Evolutionary conservation across 2,113 vertebrate species (phyloP).

Genomic region (Limnothrissa miodon): DNA sequence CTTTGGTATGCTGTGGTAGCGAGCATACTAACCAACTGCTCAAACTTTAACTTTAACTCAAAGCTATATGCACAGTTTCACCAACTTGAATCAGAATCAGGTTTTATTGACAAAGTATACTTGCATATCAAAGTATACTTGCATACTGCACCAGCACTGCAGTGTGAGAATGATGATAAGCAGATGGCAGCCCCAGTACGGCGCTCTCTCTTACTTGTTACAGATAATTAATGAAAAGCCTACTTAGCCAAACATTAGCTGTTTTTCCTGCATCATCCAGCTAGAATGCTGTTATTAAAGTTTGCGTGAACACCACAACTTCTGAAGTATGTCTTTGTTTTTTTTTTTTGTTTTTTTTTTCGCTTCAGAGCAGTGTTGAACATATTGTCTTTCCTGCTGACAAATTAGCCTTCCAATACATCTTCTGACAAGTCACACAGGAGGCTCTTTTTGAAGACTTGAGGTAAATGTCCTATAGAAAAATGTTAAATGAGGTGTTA

Average conservation of each 20-base stretch:
- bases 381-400: conserved; percentile 43
- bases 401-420: conserved; percentile 64
- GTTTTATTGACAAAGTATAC: too few species aligned
- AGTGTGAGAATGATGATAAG: too few species aligned
- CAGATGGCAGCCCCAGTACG: too few species aligned
- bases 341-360: not conserved
- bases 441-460: conserved; percentile 57
- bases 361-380: conserved; percentile 34
- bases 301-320: not conserved
- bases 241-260: not conserved
- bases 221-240: not conserved
- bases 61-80: too few species aligned
- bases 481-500: conserved; percentile 69
- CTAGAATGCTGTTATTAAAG: not conserved
- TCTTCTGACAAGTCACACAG: conserved; percentile 62
- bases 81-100: too few species aligned
- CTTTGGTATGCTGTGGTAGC: too few species aligned
- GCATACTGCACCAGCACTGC: too few species aligned
- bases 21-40: too few species aligned
- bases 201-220: not conserved
- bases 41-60: too few species aligned
- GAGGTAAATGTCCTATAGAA: conserved; percentile 58
- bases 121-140: too few species aligned
- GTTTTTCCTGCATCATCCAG: not conserved
- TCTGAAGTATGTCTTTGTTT: not conserved